A percentile compares a stretch with the other conserved stretches of the same genome.
phyloP scores from a whole-genome alignment of 2,797 vertebrate genomes.

The Myotis myotis region DNA sequence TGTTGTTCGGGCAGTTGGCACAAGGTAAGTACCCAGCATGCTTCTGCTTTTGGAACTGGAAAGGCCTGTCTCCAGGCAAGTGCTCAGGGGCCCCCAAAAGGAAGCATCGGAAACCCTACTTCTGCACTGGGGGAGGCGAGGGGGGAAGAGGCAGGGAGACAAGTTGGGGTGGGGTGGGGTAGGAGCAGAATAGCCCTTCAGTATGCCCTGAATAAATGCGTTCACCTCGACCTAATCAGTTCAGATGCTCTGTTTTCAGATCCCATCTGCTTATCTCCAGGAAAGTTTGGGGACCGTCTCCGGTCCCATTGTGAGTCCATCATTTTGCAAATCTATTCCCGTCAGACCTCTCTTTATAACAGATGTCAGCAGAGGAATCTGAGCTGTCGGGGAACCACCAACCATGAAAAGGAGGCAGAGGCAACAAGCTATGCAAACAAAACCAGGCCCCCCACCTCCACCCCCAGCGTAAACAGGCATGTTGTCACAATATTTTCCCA shows the following conservation, averaged over 20 bases:
- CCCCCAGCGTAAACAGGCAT: conserved; percentile 56
- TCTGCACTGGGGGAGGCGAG: neutral
- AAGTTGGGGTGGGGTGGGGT: neutral
- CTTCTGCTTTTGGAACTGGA: conserved; percentile 79
- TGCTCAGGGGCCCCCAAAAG: conserved; percentile 27
- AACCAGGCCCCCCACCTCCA: neutral
- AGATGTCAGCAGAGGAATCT: conserved; percentile 84
- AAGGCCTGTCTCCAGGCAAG: conserved; percentile 76
- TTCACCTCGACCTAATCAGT: conserved; percentile 68
- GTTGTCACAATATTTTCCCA: conserved; percentile 78
- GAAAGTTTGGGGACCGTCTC: conserved; percentile 76
- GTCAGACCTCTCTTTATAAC: conserved; percentile 81
- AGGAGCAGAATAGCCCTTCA: neutral
- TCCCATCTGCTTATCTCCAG: conserved; percentile 74
- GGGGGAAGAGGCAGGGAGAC: neutral
- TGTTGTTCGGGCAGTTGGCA: conserved; percentile 82
- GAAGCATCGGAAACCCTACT: conserved; percentile 63
- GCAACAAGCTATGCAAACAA: conserved; percentile 49
- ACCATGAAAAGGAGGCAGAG: conserved; percentile 79
- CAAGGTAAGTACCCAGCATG: conserved; percentile 82
- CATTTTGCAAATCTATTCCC: conserved; percentile 83
- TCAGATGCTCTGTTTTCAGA: conserved; percentile 72
- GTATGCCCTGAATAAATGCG: conserved; percentile 47
- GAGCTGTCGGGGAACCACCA: conserved; percentile 82
- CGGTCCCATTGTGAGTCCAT: conserved; percentile 76